Evolutionary conservation across 2,113 vertebrate genomes (phyloP).

Genomic region (Oriolus oriolus): DNA sequence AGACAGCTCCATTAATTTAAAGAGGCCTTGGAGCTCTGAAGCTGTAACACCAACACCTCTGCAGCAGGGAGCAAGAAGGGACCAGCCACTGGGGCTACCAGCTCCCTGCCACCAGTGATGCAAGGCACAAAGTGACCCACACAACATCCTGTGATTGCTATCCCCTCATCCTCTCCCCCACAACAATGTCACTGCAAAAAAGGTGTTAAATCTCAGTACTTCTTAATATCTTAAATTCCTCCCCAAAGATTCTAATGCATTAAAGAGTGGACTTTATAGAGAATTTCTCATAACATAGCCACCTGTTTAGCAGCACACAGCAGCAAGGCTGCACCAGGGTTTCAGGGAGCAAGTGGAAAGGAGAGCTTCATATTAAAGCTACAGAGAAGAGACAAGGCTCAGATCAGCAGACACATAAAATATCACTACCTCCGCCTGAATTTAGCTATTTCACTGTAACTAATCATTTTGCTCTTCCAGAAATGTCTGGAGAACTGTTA

Average conservation of each 20-base stretch:
- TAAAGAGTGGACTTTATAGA: not conserved
- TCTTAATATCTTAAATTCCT: not conserved
- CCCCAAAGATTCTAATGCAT: not conserved
- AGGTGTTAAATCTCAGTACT: not conserved
- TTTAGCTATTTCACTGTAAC: slow-evolving; percentile 6
- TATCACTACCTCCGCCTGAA: not conserved
- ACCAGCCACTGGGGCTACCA: not conserved
- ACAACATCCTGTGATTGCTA: not conserved
- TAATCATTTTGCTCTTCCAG: slow-evolving; percentile 21
- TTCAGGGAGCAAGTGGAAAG: not conserved
- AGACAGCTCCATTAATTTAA: not conserved
- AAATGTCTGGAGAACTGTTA: slow-evolving; percentile 44
- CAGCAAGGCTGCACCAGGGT: not conserved
- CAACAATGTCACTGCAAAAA: not conserved
- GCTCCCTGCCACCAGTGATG: not conserved
- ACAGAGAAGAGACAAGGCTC: not conserved
- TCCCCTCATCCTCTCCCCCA: not conserved
- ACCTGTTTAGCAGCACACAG: not conserved
- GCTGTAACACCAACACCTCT: not conserved
- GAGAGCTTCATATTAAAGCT: slow-evolving; percentile 1
- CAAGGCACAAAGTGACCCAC: not conserved
- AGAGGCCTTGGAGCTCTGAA: not conserved
- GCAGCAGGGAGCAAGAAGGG: not conserved
- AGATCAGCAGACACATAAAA: not conserved
- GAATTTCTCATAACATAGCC: not conserved